Conservation (phyloP, 2,113 vertebrate species). For the Ceratotherium simum region DNA sequence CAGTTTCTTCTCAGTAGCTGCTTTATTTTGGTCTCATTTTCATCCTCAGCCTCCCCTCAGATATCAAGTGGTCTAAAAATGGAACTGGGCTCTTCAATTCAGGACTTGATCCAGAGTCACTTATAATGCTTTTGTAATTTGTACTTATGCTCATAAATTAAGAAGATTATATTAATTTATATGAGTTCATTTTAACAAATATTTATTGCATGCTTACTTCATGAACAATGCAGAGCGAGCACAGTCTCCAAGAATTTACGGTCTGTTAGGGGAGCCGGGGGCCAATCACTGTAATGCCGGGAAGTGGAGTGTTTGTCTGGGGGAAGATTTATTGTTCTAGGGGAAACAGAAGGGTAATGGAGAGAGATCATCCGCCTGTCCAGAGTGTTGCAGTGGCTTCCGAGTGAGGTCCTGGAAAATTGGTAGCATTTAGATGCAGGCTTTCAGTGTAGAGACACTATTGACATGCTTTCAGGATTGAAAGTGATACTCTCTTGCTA, state of each 20-base stretch:
- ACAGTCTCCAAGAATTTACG: neutral
- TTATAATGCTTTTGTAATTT: conserved; percentile 40
- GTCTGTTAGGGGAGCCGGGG: neutral
- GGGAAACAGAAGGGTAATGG: neutral
- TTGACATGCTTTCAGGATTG: neutral
- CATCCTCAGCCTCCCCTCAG: neutral
- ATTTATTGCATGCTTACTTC: neutral
- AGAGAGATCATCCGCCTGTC: neutral
- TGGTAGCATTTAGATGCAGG: neutral
- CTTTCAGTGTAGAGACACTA: neutral
- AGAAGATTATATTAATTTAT: conserved; percentile 43
- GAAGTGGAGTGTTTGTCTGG: conserved; percentile 15
- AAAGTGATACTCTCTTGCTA: neutral
- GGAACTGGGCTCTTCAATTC: neutral
- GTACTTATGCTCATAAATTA: conserved; percentile 33
- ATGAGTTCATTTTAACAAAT: conserved; percentile 45
- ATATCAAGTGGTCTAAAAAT: neutral
- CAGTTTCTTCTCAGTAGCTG: neutral
- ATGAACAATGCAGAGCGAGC: neutral
- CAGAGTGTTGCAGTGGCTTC: neutral
- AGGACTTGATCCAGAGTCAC: conserved; percentile 16
- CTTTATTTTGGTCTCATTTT: neutral
- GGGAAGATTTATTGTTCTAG: conserved; percentile 11
- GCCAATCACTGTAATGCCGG: neutral
- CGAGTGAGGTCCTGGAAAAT: neutral